Conservation (phyloP, 2,797 vertebrate species). For the Rhinella marina region DNA sequence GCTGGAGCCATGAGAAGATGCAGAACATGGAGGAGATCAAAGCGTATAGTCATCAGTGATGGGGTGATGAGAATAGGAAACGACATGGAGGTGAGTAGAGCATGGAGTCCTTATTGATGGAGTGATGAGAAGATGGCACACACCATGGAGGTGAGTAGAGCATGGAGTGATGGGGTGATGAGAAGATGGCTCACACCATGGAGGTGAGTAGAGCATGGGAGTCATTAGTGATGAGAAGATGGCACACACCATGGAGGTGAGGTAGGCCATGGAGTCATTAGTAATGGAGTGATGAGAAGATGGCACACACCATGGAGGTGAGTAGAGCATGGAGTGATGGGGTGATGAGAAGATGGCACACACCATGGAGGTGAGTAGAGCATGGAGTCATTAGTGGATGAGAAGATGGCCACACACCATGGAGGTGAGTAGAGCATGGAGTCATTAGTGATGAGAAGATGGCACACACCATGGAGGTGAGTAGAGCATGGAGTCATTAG, state of each 20-base stretch:
- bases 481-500: too few relatives aligned
- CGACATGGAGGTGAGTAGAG: too few relatives aligned
- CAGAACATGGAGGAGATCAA: background rate
- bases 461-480: too few relatives aligned
- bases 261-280: background rate
- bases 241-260: background rate
- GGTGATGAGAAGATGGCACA: background rate
- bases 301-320: background rate
- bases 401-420: background rate
- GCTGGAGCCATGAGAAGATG: background rate
- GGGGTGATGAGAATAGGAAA: background rate
- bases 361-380: background rate
- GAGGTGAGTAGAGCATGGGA: background rate
- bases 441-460: too few relatives aligned
- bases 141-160: too few relatives aligned
- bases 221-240: too few relatives aligned
- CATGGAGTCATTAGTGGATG: background rate
- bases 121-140: too few relatives aligned
- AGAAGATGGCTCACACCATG: background rate
- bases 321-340: background rate
- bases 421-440: too few relatives aligned
- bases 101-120: too few relatives aligned
- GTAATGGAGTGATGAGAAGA: background rate
- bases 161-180: too few relatives aligned
- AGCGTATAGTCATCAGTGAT: background rate